A percentile compares a stretch with the other conserved stretches of the same genome.
Evolutionary conservation across 2,113 vertebrate species (phyloP).

Genomic region (Vimba vimba): DNA sequence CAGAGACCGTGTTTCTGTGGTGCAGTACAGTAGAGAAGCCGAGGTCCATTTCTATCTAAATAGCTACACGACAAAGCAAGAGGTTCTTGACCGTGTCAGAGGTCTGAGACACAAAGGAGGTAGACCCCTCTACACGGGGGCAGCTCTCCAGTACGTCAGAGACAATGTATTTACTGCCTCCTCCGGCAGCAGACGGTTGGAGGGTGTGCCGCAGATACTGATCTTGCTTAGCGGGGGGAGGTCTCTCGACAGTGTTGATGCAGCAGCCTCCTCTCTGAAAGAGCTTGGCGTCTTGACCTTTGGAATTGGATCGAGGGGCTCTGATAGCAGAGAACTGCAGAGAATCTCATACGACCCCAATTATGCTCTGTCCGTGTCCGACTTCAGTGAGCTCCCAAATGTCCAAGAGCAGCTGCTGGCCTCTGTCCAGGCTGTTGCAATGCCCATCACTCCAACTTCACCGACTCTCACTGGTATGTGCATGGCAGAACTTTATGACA

Average conservation of each 20-base stretch:
- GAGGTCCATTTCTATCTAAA: conserved; percentile 64
- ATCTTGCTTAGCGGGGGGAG: too few species aligned
- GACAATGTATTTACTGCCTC: conserved; percentile 65
- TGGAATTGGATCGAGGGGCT: too few species aligned
- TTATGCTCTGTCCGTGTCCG: conserved; percentile 58
- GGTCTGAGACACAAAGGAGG: conserved; percentile 70
- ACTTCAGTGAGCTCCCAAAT: conserved; percentile 59
- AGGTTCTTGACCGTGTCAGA: conserved; percentile 56
- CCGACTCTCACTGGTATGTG: conserved; percentile 27
- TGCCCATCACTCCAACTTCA: conserved; percentile 10
- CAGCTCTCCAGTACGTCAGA: conserved; percentile 67
- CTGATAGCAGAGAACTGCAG: too few species aligned
- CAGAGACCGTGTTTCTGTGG: conserved; percentile 70
- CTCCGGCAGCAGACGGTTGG: too few species aligned
- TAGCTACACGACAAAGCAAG: conserved; percentile 60
- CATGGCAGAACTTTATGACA: background rate
- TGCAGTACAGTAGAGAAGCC: conserved; percentile 64
- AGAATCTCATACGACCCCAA: conserved; percentile 38
- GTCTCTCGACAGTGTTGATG: conserved; percentile 12
- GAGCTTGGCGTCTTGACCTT: too few species aligned
- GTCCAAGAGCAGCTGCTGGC: conserved; percentile 46
- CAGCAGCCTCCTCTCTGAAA: too few species aligned
- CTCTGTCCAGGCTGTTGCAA: conserved; percentile 13
- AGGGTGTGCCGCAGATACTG: too few species aligned
- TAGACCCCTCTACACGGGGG: conserved; percentile 59